phyloP scores from a whole-genome alignment of 2,797 vertebrate species.

The Pantherophis vulpinus region DNA sequence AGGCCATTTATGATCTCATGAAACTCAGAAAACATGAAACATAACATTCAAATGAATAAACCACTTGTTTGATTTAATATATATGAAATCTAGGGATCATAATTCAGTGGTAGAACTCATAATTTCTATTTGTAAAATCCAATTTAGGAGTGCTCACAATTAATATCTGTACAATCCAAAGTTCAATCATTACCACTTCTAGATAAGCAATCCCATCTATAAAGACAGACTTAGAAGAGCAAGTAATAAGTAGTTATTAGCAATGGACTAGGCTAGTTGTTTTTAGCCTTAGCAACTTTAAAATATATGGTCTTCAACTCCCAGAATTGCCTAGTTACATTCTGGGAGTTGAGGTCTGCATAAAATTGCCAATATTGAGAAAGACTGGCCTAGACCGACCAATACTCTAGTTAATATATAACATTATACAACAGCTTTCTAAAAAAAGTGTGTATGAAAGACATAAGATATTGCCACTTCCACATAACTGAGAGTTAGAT shows the following conservation, averaged over 20 bases:
- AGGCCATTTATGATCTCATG: neutral
- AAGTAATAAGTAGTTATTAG: neutral
- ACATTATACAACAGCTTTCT: neutral
- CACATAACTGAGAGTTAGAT: neutral
- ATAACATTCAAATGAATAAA: neutral
- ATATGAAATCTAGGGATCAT: neutral
- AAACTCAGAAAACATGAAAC: neutral
- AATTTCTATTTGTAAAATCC: neutral
- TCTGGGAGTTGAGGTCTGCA: neutral
- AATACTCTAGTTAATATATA: neutral
- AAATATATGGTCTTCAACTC: neutral
- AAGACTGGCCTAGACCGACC: neutral
- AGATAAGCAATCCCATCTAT: neutral
- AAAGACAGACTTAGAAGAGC: neutral
- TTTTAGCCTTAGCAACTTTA: neutral
- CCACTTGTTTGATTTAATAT: neutral
- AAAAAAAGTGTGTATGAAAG: neutral
- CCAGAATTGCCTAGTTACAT: neutral
- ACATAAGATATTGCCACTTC: neutral
- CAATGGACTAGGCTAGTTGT: neutral
- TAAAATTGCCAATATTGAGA: neutral
- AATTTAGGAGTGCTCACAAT: neutral
- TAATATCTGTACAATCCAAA: neutral
- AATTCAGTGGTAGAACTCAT: neutral
- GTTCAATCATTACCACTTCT: neutral